Percentiles rank a stretch among this genome's conserved stretches.
Evolutionary conservation across 2,797 vertebrate species (phyloP).

Genomic region (Sebastes matsubarae): DNA sequence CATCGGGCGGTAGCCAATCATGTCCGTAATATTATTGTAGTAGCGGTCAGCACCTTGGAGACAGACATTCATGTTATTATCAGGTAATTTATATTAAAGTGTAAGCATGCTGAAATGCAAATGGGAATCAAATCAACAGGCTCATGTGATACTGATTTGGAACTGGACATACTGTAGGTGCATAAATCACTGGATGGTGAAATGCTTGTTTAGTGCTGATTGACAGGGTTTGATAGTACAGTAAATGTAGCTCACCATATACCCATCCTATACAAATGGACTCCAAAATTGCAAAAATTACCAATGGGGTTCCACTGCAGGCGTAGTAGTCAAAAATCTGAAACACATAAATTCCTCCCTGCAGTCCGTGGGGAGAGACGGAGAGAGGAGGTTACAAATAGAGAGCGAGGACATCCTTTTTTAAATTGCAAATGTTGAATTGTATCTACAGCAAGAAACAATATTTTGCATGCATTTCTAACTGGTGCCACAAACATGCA

Average conservation of each 20-base stretch:
- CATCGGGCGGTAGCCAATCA: slow-evolving; percentile 76
- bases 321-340: slow-evolving; percentile 21
- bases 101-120: not conserved
- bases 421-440: not conserved
- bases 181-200: not conserved
- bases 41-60: slow-evolving; percentile 67
- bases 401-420: not conserved
- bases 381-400: not conserved
- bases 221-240: not conserved
- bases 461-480: not conserved
- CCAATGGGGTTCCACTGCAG: slow-evolving; percentile 27
- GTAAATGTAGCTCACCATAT: slow-evolving; percentile 5
- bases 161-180: too few species aligned
- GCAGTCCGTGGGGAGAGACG: not conserved
- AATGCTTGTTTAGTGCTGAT: not conserved
- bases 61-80: not conserved
- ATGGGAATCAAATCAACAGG: not conserved
- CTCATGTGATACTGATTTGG: not conserved
- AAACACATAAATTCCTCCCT: slow-evolving; percentile 49
- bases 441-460: not conserved
- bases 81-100: not conserved
- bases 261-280: slow-evolving; percentile 34
- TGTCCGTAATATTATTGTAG: slow-evolving; percentile 69
- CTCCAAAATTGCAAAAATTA: slow-evolving; percentile 24
- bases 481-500: not conserved